Evolutionary conservation across 2,888 invertebrate species (phyloP).

Genomic region (Chironomus riparius): DNA sequence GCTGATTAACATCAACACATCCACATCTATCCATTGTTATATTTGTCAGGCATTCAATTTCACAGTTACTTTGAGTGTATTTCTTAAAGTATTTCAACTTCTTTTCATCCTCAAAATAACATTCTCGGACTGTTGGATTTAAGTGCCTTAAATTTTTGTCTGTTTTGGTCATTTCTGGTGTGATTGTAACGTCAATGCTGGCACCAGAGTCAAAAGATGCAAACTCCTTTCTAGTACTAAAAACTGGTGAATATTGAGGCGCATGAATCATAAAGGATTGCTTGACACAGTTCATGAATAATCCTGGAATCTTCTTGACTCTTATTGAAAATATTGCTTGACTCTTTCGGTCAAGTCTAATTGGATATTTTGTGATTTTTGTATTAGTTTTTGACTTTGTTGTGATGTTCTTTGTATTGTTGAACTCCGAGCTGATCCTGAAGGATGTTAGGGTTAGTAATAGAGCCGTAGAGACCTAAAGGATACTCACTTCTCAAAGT

Average conservation of each 20-base stretch:
- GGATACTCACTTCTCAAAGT: neutral
- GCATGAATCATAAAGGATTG: neutral
- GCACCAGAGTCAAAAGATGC: neutral
- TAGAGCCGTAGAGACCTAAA: neutral
- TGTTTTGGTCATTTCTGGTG: neutral
- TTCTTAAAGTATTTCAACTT: neutral
- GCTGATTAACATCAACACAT: neutral
- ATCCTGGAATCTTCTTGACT: too few species aligned
- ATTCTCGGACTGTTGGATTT: neutral
- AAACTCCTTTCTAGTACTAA: neutral
- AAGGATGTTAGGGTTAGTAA: neutral
- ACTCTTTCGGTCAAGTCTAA: too few species aligned
- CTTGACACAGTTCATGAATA: neutral
- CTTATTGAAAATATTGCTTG: too few species aligned
- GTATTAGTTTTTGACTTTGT: neutral
- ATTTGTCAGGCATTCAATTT: neutral
- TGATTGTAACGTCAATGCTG: neutral
- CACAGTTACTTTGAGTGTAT: neutral
- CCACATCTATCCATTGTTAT: neutral
- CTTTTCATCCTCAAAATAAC: neutral
- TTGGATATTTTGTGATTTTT: neutral
- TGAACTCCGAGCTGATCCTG: neutral
- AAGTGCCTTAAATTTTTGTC: neutral
- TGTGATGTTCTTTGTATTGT: neutral
- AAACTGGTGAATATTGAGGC: neutral